Percentiles rank a stretch among this genome's conserved stretches.
These are phyloP conservation scores for Oryzias javanicus DNA, from an alignment of 2,113 vertebrate species.

Conservation along the genomic window DNA sequence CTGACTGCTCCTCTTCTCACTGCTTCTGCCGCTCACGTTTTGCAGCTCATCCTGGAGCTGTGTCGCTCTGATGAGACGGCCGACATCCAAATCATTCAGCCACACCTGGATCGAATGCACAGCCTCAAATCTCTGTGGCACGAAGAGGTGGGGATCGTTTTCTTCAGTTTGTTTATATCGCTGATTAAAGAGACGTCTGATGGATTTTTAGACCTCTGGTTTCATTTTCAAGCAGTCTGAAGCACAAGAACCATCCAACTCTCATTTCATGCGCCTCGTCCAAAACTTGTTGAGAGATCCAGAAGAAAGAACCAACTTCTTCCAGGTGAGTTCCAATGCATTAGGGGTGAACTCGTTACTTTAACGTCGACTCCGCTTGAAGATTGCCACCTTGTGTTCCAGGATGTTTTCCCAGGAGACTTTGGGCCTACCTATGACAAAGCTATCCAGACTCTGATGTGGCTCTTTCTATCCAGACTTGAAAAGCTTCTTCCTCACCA, in stretches of 20 bases:
- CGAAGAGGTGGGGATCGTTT: constrained; percentile 32
- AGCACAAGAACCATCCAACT: constrained; percentile 43
- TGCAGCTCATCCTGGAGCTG: constrained; percentile 73
- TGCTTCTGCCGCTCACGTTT: neutral
- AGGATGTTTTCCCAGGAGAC: constrained; percentile 78
- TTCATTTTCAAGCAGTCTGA: constrained; percentile 36
- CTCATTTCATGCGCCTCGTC: constrained; percentile 66
- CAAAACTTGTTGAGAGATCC: constrained; percentile 66
- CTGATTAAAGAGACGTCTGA: no score
- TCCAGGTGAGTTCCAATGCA: constrained; percentile 50
- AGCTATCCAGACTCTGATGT: constrained; percentile 79
- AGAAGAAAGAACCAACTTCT: constrained; percentile 65
- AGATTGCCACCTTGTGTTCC: constrained; percentile 7
- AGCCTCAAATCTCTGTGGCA: constrained; percentile 58
- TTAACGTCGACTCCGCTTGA: neutral
- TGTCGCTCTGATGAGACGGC: constrained; percentile 67
- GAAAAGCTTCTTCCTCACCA: constrained; percentile 72
- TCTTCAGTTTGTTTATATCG: neutral
- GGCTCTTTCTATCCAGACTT: constrained; percentile 80
- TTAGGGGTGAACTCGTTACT: no score
- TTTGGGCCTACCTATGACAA: constrained; percentile 80
- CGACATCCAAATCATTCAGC: constrained; percentile 58
- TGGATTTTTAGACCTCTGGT: neutral
- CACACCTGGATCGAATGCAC: constrained; percentile 72
- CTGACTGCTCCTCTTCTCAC: neutral